Conservation (phyloP, 2,113 vertebrate genomes). For the Fregata magnificens region DNA sequence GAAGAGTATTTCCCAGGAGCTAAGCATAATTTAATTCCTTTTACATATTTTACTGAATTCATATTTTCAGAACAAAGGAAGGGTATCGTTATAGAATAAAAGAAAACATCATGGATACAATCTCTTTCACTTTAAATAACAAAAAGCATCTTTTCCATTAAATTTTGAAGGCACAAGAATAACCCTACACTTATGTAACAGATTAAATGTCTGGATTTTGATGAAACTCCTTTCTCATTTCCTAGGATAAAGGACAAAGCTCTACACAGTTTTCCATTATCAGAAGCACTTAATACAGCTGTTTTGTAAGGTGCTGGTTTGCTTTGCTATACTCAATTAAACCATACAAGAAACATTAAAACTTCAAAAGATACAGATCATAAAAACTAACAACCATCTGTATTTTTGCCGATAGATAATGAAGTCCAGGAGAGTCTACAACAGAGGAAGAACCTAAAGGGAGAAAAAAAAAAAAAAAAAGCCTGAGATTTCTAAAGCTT, state of each 20-base stretch:
- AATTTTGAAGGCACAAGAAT: neutral
- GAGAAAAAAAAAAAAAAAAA: neutral
- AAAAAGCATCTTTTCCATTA: constrained; percentile 7
- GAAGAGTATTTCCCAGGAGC: neutral
- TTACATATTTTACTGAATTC: neutral
- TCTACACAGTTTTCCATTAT: neutral
- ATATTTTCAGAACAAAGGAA: neutral
- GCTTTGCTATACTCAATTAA: neutral
- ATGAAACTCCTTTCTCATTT: neutral
- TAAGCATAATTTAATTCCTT: neutral
- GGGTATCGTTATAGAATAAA: neutral
- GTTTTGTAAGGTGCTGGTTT: neutral
- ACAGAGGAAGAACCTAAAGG: neutral
- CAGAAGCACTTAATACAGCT: neutral
- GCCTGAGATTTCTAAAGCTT: neutral
- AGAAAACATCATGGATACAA: neutral
- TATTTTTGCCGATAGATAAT: neutral
- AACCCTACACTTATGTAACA: constrained; percentile 2
- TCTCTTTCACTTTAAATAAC: neutral
- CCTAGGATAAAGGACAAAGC: neutral
- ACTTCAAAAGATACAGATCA: neutral
- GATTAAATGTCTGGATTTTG: constrained; percentile 18
- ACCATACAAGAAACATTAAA: neutral
- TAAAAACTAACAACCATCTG: neutral
- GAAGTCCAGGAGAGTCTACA: neutral